These are phyloP conservation scores for Dolichopus griseipennis DNA, from an alignment of 2,888 invertebrate species.

Conservation along the genomic window DNA sequence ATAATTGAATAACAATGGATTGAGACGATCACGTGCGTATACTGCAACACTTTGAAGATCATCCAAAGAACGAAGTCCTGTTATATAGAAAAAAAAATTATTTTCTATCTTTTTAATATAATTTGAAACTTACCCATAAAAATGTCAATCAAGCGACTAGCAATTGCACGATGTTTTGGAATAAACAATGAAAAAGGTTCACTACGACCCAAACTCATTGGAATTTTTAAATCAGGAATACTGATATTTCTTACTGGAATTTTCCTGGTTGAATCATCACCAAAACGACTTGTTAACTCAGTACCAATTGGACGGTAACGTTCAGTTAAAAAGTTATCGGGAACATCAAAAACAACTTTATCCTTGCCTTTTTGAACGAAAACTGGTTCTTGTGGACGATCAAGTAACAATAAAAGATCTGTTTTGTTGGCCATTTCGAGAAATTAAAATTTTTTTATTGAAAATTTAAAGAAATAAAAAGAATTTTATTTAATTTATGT, in stretches of 20 bases:
- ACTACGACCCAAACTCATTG: constrained; percentile 53
- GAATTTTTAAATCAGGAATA: constrained; percentile 54
- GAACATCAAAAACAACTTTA: constrained; percentile 53
- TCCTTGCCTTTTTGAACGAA: constrained; percentile 65
- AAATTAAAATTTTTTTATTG: background rate
- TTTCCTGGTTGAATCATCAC: constrained; percentile 44
- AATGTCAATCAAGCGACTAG: constrained; percentile 57
- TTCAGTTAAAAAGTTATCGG: constrained; percentile 52
- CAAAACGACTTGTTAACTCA: constrained; percentile 51
- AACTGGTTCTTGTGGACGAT: constrained; percentile 66
- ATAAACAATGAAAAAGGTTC: constrained; percentile 65
- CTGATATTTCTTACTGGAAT: constrained; percentile 54
- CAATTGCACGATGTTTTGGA: constrained; percentile 57
- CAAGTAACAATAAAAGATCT: constrained; percentile 59
- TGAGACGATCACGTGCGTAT: constrained; percentile 58
- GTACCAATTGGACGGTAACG: constrained; percentile 46
- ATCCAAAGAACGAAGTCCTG: constrained; percentile 56
- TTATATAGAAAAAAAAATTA: constrained; percentile 10
- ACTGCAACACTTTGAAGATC: constrained; percentile 57
- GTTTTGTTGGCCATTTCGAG: constrained; percentile 37
- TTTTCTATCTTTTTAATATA: no score
- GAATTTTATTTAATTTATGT: background rate
- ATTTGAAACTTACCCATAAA: constrained; percentile 55
- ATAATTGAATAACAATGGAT: constrained; percentile 68
- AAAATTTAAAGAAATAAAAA: background rate